phyloP scores from a whole-genome alignment of 2,113 vertebrate genomes.

The Oreochromis niloticus region DNA sequence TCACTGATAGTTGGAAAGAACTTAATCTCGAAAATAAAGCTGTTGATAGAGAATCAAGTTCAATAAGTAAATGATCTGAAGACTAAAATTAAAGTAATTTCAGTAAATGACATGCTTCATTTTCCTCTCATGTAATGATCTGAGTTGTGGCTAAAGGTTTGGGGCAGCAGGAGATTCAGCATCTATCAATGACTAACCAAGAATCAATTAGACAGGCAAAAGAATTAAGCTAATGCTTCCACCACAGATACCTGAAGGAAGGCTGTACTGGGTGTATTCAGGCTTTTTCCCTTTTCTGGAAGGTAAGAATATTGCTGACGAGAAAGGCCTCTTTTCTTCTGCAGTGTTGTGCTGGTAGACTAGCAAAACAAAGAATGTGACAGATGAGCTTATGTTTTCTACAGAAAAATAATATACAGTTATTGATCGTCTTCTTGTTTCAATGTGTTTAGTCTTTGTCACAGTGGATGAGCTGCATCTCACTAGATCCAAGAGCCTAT shows the following conservation, averaged over 20 bases:
- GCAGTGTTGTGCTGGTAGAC: constrained; percentile 13
- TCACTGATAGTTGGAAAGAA: not conserved
- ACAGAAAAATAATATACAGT: not conserved
- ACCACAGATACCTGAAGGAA: constrained; percentile 68
- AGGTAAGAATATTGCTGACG: constrained; percentile 47
- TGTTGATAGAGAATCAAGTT: not conserved
- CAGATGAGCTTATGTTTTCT: not conserved
- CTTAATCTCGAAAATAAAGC: not conserved
- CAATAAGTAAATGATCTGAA: not conserved
- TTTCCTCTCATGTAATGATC: not conserved
- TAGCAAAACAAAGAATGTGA: not conserved
- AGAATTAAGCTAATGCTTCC: not conserved
- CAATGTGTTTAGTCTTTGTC: not conserved
- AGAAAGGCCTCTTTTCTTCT: constrained; percentile 67
- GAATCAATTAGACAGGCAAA: not conserved
- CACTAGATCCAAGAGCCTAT: not conserved
- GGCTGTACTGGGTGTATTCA: constrained; percentile 51
- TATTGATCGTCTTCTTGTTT: not conserved
- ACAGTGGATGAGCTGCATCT: not conserved
- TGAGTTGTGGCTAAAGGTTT: not conserved
- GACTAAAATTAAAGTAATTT: not conserved
- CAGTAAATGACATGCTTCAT: not conserved
- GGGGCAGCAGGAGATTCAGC: not conserved
- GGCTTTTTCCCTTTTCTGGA: constrained; percentile 55
- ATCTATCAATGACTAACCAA: not conserved